A percentile compares a stretch with the other conserved stretches of the same genome.
Evolutionary conservation across 2,888 invertebrate species (phyloP).

Genomic region (Eupsilia transversa): DNA sequence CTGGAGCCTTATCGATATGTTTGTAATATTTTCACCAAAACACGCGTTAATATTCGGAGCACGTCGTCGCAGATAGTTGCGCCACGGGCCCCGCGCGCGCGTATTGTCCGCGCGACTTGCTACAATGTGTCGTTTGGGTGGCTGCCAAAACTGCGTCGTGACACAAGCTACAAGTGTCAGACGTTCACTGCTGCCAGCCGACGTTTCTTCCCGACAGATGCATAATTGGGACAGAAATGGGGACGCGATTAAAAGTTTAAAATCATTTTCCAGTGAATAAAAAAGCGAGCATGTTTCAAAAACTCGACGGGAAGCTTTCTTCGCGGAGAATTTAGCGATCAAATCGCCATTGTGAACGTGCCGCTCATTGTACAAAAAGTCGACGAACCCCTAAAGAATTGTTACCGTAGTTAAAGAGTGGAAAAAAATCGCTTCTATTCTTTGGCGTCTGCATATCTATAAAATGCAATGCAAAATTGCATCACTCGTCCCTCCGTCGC

Average conservation of each 20-base stretch:
- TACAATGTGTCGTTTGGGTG: slow-evolving; percentile 76
- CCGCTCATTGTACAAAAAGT: slow-evolving; percentile 52
- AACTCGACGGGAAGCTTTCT: slow-evolving; percentile 49
- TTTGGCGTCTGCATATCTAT: slow-evolving; percentile 71
- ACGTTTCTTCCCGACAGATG: slow-evolving; percentile 78
- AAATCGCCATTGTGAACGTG: slow-evolving; percentile 62
- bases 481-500: slow-evolving; percentile 72
- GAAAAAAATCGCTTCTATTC: slow-evolving; percentile 73
- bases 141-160: slow-evolving; percentile 79
- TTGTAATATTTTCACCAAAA: slow-evolving; percentile 61
- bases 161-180: slow-evolving; percentile 87
- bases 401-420: slow-evolving; percentile 70
- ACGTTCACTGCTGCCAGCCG: slow-evolving; percentile 74
- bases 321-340: slow-evolving; percentile 21
- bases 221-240: slow-evolving; percentile 82
- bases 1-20: slow-evolving; percentile 46
- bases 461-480: slow-evolving; percentile 82
- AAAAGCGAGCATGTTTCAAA: slow-evolving; percentile 56
- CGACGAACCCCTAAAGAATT: slow-evolving; percentile 62
- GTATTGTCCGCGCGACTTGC: slow-evolving; percentile 69
- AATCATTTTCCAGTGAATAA: slow-evolving; percentile 69
- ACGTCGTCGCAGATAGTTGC: slow-evolving; percentile 62
- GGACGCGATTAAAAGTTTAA: slow-evolving; percentile 76
- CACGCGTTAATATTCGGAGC: slow-evolving; percentile 67
- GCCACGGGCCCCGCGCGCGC: slow-evolving; percentile 35